Evolutionary conservation across 2,888 invertebrate genomes (phyloP), one percentile per base, ranked within the genome.

Genomic region (Lutraria lutraria): DNA sequence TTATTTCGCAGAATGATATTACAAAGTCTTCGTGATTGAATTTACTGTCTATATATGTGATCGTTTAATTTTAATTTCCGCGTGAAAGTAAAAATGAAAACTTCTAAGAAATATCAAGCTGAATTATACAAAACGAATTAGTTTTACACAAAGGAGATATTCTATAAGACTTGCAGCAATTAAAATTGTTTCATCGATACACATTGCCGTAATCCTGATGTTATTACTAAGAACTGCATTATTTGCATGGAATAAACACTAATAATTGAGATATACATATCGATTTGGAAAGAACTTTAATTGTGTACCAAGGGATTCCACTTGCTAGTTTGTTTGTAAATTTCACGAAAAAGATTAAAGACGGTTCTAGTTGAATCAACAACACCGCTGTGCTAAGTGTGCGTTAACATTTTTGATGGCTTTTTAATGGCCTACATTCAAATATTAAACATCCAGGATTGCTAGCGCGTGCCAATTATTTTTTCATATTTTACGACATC

Each of bases 381-480:
- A 63, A 63, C 15, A 76, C 76, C 19, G 76, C 76, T 76, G 76
- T 16, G 76, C 13, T 76, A 31, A 76, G 31, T 76, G 15, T 76
- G 34, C 31, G 76, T 19, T 76, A 16, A 76, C 76, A 76, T 83
- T 72, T 53, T 68, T 68, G 56, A 83, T 83, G 43, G n/a, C 43
- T 72, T 83, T 83, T 83, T 83, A 83, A 83, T 83, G 83, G 72
- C 53, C 68, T 25, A 43, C 72, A 68, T 68, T 43, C 72, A 68
- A 31, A 72, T 83, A 72, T 83, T 68, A 68, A 83, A 72, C 72
- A 83, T 52, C 83, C 25, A 68, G 31, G 31, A 19, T 76, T 72
- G 34, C 68, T 72, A 68, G 63, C 68, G 29, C 83, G 83, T 85
- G 85, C 85, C 85, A 85, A 85, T 34, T 76, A 31, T 76, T 8